Percentiles rank a stretch among this genome's conserved stretches.
Conservation (phyloP, 1,140 invertebrate species). For the Cydia splendana region DNA sequence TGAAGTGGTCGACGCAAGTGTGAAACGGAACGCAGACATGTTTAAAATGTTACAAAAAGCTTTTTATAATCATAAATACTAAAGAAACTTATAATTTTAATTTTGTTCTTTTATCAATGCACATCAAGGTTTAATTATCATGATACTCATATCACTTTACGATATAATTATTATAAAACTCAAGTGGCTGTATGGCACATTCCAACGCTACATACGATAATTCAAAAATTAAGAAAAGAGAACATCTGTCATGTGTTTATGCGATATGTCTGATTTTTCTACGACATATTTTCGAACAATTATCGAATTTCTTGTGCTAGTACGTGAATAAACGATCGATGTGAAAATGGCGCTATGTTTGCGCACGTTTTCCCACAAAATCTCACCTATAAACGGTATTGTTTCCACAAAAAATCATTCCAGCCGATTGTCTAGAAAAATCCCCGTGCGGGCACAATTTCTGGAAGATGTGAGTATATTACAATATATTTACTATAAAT, state of each 20-base stretch:
- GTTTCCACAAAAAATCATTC: constrained; percentile 74
- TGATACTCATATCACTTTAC: neutral
- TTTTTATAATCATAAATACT: neutral
- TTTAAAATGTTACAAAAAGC: neutral
- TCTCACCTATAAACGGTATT: constrained; percentile 74
- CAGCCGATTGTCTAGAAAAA: constrained; percentile 70
- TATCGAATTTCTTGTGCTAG: constrained; percentile 44
- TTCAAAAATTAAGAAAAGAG: constrained; percentile 21
- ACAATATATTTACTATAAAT: constrained; percentile 40
- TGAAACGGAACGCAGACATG: neutral
- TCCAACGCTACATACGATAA: neutral
- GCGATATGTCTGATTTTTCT: constrained; percentile 43
- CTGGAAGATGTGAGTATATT: constrained; percentile 73
- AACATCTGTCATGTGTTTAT: constrained; percentile 36
- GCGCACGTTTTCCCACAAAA: constrained; percentile 71
- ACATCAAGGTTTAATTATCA: no score
- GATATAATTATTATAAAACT: neutral
- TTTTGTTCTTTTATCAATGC: no score
- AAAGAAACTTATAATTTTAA: neutral
- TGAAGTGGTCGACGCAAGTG: neutral
- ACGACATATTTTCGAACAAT: constrained; percentile 55
- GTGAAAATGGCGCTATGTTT: constrained; percentile 75
- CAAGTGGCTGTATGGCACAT: constrained; percentile 1
- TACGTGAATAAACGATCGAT: constrained; percentile 44
- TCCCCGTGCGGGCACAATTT: constrained; percentile 71